Percentiles rank a stretch among this genome's conserved stretches.
phyloP scores from a whole-genome alignment of 2,113 vertebrate genomes.

The Pristiophorus japonicus region DNA sequence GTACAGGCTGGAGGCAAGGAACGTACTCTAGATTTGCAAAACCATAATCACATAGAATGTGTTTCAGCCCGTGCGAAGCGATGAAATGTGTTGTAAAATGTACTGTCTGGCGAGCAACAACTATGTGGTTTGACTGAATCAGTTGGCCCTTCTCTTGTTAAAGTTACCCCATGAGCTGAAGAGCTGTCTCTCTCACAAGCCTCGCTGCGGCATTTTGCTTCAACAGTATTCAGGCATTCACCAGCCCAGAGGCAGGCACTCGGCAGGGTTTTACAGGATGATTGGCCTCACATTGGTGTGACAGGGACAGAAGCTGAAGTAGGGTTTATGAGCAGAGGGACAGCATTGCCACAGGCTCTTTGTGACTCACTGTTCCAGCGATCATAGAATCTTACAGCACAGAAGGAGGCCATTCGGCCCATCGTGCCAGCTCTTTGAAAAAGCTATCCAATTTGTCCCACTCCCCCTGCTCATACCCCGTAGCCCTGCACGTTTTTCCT shows the following conservation, averaged over 20 bases:
- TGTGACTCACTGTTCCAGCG: background rate
- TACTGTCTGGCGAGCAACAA: background rate
- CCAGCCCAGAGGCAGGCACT: background rate
- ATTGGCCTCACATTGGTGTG: background rate
- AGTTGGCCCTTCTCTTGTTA: background rate
- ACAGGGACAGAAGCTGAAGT: background rate
- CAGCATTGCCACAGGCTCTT: background rate
- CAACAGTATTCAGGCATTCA: background rate
- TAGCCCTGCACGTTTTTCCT: background rate
- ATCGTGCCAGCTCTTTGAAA: background rate
- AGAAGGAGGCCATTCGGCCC: background rate
- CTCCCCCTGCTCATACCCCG: background rate
- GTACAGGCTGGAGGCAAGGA: background rate
- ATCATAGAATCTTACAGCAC: background rate
- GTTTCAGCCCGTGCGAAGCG: background rate
- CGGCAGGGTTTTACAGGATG: background rate
- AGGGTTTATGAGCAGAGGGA: background rate
- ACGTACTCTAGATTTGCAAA: background rate
- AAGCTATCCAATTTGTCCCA: background rate
- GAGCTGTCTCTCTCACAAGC: background rate
- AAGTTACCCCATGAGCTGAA: background rate
- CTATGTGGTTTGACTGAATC: background rate
- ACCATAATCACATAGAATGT: background rate
- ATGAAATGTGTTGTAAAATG: background rate
- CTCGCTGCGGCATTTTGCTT: background rate